Conservation (phyloP, 2,888 invertebrate genomes). For the Oscheius sp. region DNA sequence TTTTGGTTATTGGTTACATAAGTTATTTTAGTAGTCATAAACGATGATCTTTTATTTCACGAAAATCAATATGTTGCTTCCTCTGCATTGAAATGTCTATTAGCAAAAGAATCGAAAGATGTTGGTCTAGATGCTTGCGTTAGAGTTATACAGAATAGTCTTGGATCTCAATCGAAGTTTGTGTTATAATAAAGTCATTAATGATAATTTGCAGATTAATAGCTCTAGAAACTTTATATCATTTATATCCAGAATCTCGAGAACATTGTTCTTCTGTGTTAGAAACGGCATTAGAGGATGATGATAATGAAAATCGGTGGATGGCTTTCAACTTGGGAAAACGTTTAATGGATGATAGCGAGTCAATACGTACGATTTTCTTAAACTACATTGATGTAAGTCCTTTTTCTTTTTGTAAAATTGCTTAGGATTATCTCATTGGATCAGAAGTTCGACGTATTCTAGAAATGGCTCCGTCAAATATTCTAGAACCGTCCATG, state of each 20-base stretch:
- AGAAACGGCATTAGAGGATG: background rate
- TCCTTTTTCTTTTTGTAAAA: background rate
- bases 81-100: background rate
- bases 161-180: slow-evolving; percentile 1
- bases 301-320: slow-evolving; percentile 9
- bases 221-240: background rate
- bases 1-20: too few species aligned
- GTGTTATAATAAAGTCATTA: background rate
- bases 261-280: background rate
- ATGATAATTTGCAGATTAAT: background rate
- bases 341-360: background rate
- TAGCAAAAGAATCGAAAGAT: slow-evolving; percentile 1
- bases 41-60: slow-evolving; percentile 4
- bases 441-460: slow-evolving; percentile 6
- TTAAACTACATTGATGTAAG: slow-evolving; percentile 21
- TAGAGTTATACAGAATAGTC: background rate
- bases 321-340: background rate
- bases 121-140: background rate
- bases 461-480: background rate
- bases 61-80: background rate
- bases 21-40: slow-evolving; percentile 2
- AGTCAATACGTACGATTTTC: background rate
- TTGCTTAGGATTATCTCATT: slow-evolving; percentile 15
- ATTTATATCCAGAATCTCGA: background rate
- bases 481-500: background rate